Conservation (phyloP, 1,140 invertebrate species). For the Brevipalpus yothersi region DNA sequence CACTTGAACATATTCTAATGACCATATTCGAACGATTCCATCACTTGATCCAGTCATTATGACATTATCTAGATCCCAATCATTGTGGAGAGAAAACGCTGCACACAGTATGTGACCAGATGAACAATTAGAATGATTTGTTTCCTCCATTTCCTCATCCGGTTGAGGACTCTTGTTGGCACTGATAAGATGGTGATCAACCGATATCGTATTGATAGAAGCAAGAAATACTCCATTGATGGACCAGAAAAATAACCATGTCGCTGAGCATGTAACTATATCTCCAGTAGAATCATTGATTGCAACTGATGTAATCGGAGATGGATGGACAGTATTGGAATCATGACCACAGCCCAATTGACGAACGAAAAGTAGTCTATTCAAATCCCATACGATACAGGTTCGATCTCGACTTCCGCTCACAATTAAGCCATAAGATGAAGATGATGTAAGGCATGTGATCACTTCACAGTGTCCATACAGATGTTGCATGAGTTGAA, state of each 20-base stretch:
- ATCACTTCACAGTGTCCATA: constrained; percentile 88
- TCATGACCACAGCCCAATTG: constrained; percentile 32
- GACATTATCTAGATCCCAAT: constrained; percentile 93
- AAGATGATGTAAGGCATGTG: constrained; percentile 44
- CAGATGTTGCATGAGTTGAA: constrained; percentile 54
- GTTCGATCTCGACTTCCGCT: constrained; percentile 45
- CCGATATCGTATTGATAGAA: constrained; percentile 60
- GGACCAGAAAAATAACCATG: constrained; percentile 85
- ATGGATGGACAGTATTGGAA: constrained; percentile 18
- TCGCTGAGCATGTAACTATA: constrained; percentile 87
- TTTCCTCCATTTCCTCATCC: neutral
- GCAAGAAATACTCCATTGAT: constrained; percentile 83
- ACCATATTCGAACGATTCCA: constrained; percentile 91
- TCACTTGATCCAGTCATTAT: constrained; percentile 91
- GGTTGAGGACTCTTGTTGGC: neutral
- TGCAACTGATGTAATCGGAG: constrained; percentile 78
- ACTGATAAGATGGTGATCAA: constrained; percentile 11
- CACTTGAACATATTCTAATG: constrained; percentile 73
- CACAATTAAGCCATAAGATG: constrained; percentile 31
- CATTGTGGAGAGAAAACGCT: constrained; percentile 67
- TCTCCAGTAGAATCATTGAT: constrained; percentile 94
- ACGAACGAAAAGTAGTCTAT: constrained; percentile 64
- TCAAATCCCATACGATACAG: constrained; percentile 36
- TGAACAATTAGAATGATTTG: neutral
- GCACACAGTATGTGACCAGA: constrained; percentile 57